Conservation (phyloP, 1,140 invertebrate species). For the Drosophila littoralis region DNA sequence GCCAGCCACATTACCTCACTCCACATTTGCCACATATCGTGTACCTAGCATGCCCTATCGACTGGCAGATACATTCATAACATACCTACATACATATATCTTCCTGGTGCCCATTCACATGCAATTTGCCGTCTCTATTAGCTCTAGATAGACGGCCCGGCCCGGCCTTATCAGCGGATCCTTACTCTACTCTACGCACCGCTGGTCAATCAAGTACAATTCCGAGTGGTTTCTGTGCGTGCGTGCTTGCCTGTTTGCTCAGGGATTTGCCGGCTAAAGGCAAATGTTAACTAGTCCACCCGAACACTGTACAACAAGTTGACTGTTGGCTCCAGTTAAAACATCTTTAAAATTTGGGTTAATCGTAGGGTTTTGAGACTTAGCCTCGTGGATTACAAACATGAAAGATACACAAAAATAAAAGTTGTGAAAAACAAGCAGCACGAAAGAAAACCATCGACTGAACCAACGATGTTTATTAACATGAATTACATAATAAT, state of each 20-base stretch:
- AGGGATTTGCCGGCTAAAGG: constrained; percentile 30
- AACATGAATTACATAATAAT: neutral
- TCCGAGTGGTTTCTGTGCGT: constrained; percentile 9
- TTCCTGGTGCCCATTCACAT: constrained; percentile 41
- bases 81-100: constrained; percentile 12
- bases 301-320: constrained; percentile 4
- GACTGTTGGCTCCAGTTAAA: no score
- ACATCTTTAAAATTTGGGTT: neutral
- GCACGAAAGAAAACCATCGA: no score
- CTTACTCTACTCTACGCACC: constrained; percentile 19
- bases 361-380: neutral
- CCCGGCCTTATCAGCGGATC: constrained; percentile 56
- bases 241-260: constrained; percentile 23
- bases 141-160: constrained; percentile 53
- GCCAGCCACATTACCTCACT: constrained; percentile 19
- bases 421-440: no score
- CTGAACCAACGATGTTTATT: neutral
- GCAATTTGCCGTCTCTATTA: constrained; percentile 75
- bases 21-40: constrained; percentile 9
- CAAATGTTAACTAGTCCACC: neutral
- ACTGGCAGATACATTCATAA: neutral
- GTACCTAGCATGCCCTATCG: neutral
- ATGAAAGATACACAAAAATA: no score
- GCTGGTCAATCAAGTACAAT: constrained; percentile 60
- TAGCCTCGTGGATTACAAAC: no score